Base-by-base conservation (phyloP, 2,113 vertebrate species). In the Megaceryle maxima region DNA sequence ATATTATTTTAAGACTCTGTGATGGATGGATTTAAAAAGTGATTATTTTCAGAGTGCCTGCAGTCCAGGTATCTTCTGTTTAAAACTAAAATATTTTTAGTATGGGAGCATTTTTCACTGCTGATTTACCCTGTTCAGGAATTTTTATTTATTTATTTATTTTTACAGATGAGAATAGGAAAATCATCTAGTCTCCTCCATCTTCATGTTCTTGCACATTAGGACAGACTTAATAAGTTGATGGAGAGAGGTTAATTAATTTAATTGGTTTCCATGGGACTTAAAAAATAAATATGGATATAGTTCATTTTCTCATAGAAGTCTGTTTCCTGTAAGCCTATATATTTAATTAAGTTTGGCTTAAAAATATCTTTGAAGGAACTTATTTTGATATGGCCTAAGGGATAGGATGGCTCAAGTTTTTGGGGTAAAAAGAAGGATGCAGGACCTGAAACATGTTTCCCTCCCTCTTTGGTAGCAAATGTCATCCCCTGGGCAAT, bases 261-360 rank as follows among this genome's bases (percentile, higher is more conserved):
- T 88, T 95, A 95, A 96, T 96, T 95, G 84, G 62, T 94, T 96
- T 95, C 88, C 2, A 0, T 87, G 92, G 86, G 88, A 87, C n/a
- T 94, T 92, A 41, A 5, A 62, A 75, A 94, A 93, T 55, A 90
- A 94, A 80, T 80, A 85, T 48, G 43, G 51, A 63, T 83, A 67
- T 59, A 81, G 33, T 66, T 94, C 6, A 48, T 63, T 84, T 92
- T 83, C 31, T 68, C 21, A 33, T 28, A 31, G 55, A 87, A 84
- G 39, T 3, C 21, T 60, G 11, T 92, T 88, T 93, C 81, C 33
- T 90, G 0, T 63, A 68, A 75, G 39, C 26, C 7, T 48, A 7
- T 39, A 13, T 64, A 63, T 26, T 57, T 53, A 88, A 69, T 69
- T 56, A n/a, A 53, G 79, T 64, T 55, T 73, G 57, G 9, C 35